A percentile compares a stretch with the other conserved stretches of the same genome.
These are phyloP conservation scores for Scytalopus superciliaris DNA, from an alignment of 2,113 vertebrate genomes.

Conservation along the genomic window DNA sequence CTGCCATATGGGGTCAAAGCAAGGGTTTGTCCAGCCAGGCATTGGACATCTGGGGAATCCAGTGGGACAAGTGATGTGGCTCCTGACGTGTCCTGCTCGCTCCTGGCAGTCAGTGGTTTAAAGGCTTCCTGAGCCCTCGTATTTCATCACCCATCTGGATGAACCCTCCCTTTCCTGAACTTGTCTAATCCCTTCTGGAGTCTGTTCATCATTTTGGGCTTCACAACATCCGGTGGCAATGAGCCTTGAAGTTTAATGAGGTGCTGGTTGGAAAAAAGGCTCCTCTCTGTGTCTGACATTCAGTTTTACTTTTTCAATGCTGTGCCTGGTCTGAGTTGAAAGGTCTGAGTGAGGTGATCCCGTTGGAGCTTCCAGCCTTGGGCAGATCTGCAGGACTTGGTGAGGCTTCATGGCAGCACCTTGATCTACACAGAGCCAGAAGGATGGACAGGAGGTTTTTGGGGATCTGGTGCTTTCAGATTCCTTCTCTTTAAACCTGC, in stretches of 20 bases:
- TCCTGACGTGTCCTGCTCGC: background rate
- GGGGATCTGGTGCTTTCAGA: background rate
- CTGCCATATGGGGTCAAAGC: rapidly evolving
- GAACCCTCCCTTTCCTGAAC: background rate
- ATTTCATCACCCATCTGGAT: background rate
- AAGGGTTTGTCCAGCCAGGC: background rate
- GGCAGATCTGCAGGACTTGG: background rate
- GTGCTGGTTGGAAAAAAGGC: background rate
- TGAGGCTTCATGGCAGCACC: background rate
- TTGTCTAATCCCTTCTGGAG: background rate
- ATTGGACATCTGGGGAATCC: background rate
- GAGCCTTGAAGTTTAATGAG: background rate
- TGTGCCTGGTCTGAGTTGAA: background rate
- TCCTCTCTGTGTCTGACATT: background rate
- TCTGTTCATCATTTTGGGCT: background rate
- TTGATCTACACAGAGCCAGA: background rate
- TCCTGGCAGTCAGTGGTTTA: background rate
- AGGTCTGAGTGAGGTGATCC: background rate
- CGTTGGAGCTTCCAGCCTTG: background rate
- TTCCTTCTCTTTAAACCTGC: background rate
- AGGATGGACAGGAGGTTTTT: background rate
- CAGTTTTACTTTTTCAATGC: background rate
- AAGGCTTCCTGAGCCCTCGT: background rate
- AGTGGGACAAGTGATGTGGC: background rate
- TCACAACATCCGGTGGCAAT: background rate